A percentile compares a stretch with the other conserved stretches of the same genome.
Evolutionary conservation across 2,113 vertebrate genomes (phyloP).

Genomic region (Erinaceus europaeus): DNA sequence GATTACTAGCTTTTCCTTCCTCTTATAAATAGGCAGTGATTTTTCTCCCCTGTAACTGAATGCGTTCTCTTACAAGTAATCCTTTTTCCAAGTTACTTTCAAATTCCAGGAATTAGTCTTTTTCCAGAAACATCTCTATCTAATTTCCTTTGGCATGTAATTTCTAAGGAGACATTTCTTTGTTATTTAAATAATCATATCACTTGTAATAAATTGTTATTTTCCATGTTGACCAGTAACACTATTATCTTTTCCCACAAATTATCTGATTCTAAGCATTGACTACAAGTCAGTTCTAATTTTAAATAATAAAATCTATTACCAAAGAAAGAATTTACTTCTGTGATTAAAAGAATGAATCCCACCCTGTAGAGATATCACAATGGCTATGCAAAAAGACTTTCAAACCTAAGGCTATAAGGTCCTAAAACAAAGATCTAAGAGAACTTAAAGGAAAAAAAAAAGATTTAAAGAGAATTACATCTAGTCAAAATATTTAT

Average conservation of each 20-base stretch:
- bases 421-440: too few species aligned
- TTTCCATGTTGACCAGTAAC: background rate
- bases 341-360: background rate
- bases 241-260: constrained; percentile 18
- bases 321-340: background rate
- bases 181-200: constrained; percentile 5
- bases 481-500: too few species aligned
- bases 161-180: background rate
- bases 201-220: background rate
- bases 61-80: background rate
- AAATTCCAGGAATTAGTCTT: background rate
- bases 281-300: background rate
- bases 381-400: too few species aligned
- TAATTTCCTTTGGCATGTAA: background rate
- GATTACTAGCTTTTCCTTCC: background rate
- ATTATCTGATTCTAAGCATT: constrained; percentile 14
- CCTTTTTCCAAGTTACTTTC: background rate
- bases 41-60: background rate
- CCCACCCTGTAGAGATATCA: too few species aligned
- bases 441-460: background rate
- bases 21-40: background rate
- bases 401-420: too few species aligned
- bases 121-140: background rate
- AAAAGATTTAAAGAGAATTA: background rate
- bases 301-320: background rate